phyloP scores from a whole-genome alignment of 2,888 invertebrate species.

The Dione juno region DNA sequence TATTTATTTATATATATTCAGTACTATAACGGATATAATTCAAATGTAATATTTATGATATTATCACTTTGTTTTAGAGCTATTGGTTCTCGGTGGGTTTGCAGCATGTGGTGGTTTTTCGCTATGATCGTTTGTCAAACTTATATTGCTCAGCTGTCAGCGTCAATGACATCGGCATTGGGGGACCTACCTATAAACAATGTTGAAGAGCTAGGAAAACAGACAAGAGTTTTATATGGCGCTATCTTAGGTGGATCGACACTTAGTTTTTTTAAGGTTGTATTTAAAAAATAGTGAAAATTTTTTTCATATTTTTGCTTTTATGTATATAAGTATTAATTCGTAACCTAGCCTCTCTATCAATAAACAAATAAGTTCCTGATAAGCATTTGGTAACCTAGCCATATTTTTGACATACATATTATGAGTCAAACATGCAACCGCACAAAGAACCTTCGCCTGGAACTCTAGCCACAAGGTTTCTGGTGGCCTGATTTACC shows the following conservation, averaged over 20 bases:
- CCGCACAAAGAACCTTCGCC: no score
- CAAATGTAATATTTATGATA: no score
- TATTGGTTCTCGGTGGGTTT: slow-evolving; percentile 87
- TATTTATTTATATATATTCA: background rate
- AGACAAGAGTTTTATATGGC: slow-evolving; percentile 96
- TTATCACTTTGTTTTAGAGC: slow-evolving; percentile 17
- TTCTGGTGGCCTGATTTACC: no score
- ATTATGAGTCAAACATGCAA: no score
- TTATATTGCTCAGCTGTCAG: slow-evolving; percentile 97
- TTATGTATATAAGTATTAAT: no score
- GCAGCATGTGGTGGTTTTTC: slow-evolving; percentile 97
- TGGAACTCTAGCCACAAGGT: no score
- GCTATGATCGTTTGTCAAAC: slow-evolving; percentile 95
- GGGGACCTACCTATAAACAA: slow-evolving; percentile 93
- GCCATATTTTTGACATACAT: no score
- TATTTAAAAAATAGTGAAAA: background rate
- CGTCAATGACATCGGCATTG: slow-evolving; percentile 93
- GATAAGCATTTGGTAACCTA: no score
- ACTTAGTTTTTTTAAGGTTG: slow-evolving; percentile 90
- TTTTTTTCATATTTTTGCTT: no score
- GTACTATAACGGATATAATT: no score
- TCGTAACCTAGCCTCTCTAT: no score
- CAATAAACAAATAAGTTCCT: no score
- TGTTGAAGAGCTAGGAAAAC: slow-evolving; percentile 95
- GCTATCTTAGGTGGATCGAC: slow-evolving; percentile 93